Percentiles rank a stretch among this genome's conserved stretches.
Evolutionary conservation across 92 coral and sea anemone genomes (phyloP).

Genomic region (Paragorgia papillata): DNA sequence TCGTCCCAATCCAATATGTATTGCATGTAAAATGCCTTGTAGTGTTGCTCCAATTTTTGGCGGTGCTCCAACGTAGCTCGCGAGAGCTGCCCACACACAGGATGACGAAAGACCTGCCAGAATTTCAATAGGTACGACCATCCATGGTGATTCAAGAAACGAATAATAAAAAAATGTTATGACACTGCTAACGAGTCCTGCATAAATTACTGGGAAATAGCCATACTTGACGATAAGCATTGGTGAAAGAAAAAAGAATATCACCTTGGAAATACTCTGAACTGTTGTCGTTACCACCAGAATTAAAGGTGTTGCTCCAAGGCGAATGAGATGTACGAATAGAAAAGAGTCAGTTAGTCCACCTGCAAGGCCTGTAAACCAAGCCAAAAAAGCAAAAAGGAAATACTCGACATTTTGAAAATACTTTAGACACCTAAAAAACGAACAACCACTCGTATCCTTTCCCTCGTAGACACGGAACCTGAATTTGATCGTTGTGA

Average conservation of each 20-base stretch:
- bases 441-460: constrained; percentile 63
- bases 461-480: constrained; percentile 59
- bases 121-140: constrained; percentile 84
- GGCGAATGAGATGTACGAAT: constrained; percentile 72
- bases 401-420: constrained; percentile 74
- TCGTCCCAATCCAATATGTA: constrained; percentile 84
- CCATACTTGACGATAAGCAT: constrained; percentile 76
- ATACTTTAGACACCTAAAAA: constrained; percentile 66
- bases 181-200: constrained; percentile 70
- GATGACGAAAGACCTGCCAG: constrained; percentile 81
- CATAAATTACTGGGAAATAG: constrained; percentile 66
- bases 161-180: constrained; percentile 86
- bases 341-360: constrained; percentile 79
- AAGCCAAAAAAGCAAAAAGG: constrained; percentile 66
- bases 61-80: constrained; percentile 87
- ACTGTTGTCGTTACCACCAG: constrained; percentile 79
- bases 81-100: constrained; percentile 86
- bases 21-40: constrained; percentile 86
- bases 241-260: constrained; percentile 73
- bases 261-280: constrained; percentile 77
- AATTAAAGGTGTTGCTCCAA: constrained; percentile 86
- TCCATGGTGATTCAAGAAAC: constrained; percentile 80
- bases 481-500: constrained; percentile 78
- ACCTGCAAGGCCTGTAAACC: constrained; percentile 73
- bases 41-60: constrained; percentile 98